Evolutionary conservation across 2,113 vertebrate genomes (phyloP).

Genomic region (Grammomys dolichurus): DNA sequence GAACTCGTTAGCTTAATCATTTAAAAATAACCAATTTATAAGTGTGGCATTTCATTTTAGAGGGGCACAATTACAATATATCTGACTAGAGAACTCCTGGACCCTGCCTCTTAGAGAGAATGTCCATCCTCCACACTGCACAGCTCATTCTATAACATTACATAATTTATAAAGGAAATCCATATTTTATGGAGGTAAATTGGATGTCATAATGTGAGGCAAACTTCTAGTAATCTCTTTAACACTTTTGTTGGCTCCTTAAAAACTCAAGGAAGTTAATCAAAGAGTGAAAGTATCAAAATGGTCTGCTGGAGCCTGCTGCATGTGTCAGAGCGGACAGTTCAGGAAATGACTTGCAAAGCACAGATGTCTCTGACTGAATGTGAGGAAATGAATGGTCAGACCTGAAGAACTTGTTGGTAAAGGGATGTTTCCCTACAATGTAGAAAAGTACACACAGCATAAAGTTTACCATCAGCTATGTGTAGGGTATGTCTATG

Average conservation of each 20-base stretch:
- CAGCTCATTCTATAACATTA: constrained; percentile 71
- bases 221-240: constrained; percentile 73
- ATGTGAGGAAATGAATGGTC: constrained; percentile 1
- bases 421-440: not conserved
- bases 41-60: constrained; percentile 81
- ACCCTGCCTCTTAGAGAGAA: constrained; percentile 56
- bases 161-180: constrained; percentile 74
- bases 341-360: constrained; percentile 40
- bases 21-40: constrained; percentile 86
- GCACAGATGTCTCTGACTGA: constrained; percentile 29
- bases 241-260: constrained; percentile 59
- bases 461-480: not conserved
- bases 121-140: constrained; percentile 56
- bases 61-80: constrained; percentile 76
- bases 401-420: not conserved
- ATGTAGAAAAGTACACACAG: not conserved
- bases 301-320: constrained; percentile 37
- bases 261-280: constrained; percentile 56
- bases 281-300: constrained; percentile 43
- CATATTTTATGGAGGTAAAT: constrained; percentile 72
- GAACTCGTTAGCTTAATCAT: constrained; percentile 88
- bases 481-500: not conserved
- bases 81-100: constrained; percentile 30
- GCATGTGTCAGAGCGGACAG: not conserved
- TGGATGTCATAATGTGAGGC: constrained; percentile 26